These are phyloP conservation scores for Tortrix viridana DNA, from an alignment of 2,888 invertebrate species.

Conservation along the genomic window DNA sequence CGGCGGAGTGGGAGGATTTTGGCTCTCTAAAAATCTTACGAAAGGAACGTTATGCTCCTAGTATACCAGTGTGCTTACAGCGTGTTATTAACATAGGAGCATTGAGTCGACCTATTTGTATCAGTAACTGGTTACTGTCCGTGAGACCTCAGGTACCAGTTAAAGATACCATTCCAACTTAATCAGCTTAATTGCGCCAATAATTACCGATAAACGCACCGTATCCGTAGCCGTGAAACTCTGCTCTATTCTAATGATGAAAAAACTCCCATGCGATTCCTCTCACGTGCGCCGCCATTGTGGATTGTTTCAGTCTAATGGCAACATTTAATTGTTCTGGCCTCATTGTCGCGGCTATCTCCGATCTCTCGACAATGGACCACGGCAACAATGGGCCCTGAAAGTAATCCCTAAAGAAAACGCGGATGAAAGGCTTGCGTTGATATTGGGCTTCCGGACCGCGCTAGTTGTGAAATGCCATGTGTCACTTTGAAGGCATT, in stretches of 20 bases:
- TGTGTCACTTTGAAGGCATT: constrained; percentile 26
- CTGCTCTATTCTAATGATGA: constrained; percentile 55
- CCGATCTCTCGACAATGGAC: constrained; percentile 65
- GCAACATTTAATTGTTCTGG: constrained; percentile 71
- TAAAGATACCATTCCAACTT: constrained; percentile 32
- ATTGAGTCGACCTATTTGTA: too few relatives aligned
- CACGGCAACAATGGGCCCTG: constrained; percentile 49
- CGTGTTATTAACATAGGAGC: too few relatives aligned
- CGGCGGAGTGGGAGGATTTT: too few relatives aligned
- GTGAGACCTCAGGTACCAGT: too few relatives aligned
- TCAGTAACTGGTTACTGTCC: too few relatives aligned
- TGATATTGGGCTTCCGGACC: constrained; percentile 29
- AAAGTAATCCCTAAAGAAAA: constrained; percentile 48
- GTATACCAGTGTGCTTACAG: too few relatives aligned
- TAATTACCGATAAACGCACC: constrained; percentile 49
- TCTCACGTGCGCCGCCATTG: constrained; percentile 74
- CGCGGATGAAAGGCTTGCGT: constrained; percentile 41
- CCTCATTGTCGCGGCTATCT: constrained; percentile 73
- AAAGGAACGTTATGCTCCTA: too few relatives aligned
- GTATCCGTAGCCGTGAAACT: constrained; percentile 51
- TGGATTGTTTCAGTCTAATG: constrained; percentile 71
- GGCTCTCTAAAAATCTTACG: too few relatives aligned
- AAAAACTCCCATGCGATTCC: constrained; percentile 74
- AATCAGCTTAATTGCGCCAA: constrained; percentile 46
- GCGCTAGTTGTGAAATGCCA: constrained; percentile 8